These are phyloP conservation scores for Urechis unicinctus DNA, from an alignment of 2,888 invertebrate genomes.

Conservation along the genomic window DNA sequence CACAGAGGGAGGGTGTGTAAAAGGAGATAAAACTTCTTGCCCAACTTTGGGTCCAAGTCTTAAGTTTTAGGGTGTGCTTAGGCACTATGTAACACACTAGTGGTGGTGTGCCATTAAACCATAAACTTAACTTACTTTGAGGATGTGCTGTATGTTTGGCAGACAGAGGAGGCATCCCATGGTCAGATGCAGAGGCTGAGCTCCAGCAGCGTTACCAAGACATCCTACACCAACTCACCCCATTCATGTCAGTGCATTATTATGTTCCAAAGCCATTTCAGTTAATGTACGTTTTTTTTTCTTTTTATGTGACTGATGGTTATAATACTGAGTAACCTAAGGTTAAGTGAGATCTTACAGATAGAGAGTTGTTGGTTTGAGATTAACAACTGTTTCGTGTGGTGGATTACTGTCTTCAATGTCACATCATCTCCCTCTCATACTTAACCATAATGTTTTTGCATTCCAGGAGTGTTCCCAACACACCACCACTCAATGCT, in stretches of 20 bases:
- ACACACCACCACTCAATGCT: not conserved
- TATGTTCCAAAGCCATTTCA: not conserved
- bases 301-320: not conserved
- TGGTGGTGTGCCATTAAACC: too few relatives aligned
- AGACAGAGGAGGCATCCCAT: conserved; percentile 29
- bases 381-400: too few relatives aligned
- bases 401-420: too few relatives aligned
- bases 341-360: too few relatives aligned
- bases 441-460: too few relatives aligned
- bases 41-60: too few relatives aligned
- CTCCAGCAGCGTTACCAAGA: conserved; percentile 28
- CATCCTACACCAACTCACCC: conserved; percentile 31
- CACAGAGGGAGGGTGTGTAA: not conserved
- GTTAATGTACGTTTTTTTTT: not conserved
- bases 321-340: too few relatives aligned
- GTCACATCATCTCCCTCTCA: not conserved
- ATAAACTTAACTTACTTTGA: too few relatives aligned
- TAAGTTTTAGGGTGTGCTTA: too few relatives aligned
- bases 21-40: too few relatives aligned
- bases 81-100: too few relatives aligned
- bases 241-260: conserved; percentile 30
- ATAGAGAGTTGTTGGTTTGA: too few relatives aligned
- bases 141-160: conserved; percentile 12
- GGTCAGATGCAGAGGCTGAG: conserved; percentile 29
- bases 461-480: not conserved